Conservation (phyloP, 92 coral and sea anemone species). For the Muricea muricata region DNA sequence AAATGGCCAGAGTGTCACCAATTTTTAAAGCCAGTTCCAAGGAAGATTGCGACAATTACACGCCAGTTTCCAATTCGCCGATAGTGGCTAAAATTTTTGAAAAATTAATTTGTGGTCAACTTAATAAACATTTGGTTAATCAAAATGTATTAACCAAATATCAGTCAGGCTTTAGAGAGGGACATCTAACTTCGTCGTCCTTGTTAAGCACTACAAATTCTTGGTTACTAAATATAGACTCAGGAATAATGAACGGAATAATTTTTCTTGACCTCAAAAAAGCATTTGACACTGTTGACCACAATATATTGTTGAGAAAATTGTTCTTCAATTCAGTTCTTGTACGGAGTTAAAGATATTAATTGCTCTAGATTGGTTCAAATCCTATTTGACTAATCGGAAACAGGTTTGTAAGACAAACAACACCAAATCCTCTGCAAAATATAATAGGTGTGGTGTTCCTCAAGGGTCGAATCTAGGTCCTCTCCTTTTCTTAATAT, state of each 20-base stretch:
- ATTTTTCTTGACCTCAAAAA: constrained; percentile 8
- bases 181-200: background rate
- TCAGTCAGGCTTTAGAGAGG: constrained; percentile 16
- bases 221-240: background rate
- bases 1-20: too few relatives aligned
- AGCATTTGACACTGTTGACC: background rate
- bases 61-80: background rate
- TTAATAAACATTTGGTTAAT: background rate
- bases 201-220: background rate
- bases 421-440: too few relatives aligned
- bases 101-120: background rate
- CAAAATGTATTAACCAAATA: background rate
- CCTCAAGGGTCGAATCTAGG: too few relatives aligned
- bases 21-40: too few relatives aligned
- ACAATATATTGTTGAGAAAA: background rate
- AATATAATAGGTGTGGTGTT: too few relatives aligned
- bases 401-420: too few relatives aligned
- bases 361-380: too few relatives aligned
- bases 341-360: too few relatives aligned
- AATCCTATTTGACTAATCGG: too few relatives aligned
- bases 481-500: too few relatives aligned
- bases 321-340: too few relatives aligned
- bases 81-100: background rate
- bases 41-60: background rate
- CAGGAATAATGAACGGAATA: background rate